phyloP scores from a whole-genome alignment of 2,113 vertebrate species.

The Channa argus region DNA sequence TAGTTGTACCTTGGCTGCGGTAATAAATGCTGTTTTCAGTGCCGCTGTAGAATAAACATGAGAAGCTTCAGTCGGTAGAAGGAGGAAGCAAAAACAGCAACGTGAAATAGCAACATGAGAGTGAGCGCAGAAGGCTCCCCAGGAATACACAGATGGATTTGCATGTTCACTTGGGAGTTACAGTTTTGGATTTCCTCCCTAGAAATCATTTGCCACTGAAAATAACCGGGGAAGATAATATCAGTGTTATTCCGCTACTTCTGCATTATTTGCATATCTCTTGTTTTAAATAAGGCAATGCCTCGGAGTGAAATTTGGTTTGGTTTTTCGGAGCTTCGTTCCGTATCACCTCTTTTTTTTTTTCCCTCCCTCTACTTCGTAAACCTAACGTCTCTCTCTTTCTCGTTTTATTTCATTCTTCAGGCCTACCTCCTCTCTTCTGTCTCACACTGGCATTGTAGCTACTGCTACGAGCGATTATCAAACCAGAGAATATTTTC shows the following conservation, averaged over 20 bases:
- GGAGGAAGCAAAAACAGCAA: constrained; percentile 65
- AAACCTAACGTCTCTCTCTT: constrained; percentile 29
- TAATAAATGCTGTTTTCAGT: constrained; percentile 68
- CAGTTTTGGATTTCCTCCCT: constrained; percentile 77
- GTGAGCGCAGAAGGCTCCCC: constrained; percentile 55
- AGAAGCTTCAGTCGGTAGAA: constrained; percentile 60
- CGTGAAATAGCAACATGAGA: constrained; percentile 66
- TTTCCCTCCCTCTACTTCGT: constrained; percentile 17
- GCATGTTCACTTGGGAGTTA: constrained; percentile 78
- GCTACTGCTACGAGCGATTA: constrained; percentile 69
- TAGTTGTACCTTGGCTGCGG: constrained; percentile 56
- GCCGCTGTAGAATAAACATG: constrained; percentile 69
- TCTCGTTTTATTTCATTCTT: constrained; percentile 47
- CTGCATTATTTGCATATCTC: constrained; percentile 77
- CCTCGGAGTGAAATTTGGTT: constrained; percentile 63
- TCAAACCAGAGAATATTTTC: constrained; percentile 80
- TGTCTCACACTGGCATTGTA: constrained; percentile 59
- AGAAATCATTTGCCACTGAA: constrained; percentile 77
- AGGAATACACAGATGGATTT: constrained; percentile 74
- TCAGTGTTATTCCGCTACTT: constrained; percentile 73
- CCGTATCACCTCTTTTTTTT: constrained; percentile 44
- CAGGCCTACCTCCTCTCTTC: constrained; percentile 56
- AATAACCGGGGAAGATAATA: constrained; percentile 72
- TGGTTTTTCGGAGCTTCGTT: constrained; percentile 51
- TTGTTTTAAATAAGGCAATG: constrained; percentile 77